phyloP scores from a whole-genome alignment of 2,797 vertebrate genomes.

The Hemibagrus guttatus region DNA sequence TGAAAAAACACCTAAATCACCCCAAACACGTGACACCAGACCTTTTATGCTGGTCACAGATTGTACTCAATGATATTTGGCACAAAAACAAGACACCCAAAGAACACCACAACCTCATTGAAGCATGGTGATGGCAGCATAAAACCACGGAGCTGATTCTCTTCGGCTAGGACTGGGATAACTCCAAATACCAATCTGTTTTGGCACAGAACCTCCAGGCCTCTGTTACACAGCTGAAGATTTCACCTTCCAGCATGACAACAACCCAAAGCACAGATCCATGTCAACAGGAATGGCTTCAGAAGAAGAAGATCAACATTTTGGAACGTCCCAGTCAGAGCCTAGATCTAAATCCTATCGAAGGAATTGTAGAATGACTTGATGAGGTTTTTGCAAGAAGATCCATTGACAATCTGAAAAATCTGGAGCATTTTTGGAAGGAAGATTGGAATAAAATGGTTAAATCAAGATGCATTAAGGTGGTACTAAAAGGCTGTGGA shows the following conservation, averaged over 20 bases:
- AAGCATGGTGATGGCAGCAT: not conserved
- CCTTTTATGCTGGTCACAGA: not conserved
- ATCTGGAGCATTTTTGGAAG: not conserved
- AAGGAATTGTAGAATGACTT: not conserved
- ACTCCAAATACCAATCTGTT: not conserved
- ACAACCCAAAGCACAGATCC: not conserved
- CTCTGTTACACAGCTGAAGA: not conserved
- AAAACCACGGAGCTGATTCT: not conserved
- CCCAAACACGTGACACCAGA: not conserved
- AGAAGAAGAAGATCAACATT: not conserved
- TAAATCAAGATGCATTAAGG: not conserved
- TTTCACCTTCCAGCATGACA: not conserved
- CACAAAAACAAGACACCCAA: not conserved
- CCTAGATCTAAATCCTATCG: not conserved
- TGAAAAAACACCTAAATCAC: not conserved
- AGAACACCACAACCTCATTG: not conserved
- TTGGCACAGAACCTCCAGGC: not conserved
- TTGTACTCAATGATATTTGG: not conserved
- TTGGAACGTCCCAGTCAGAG: not conserved
- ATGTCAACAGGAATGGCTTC: not conserved
- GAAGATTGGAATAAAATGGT: not conserved
- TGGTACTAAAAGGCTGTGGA: not conserved
- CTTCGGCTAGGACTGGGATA: not conserved
- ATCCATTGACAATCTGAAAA: not conserved
- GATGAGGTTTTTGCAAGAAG: not conserved